phyloP scores from a whole-genome alignment of 2,113 vertebrate genomes.

The Boleophthalmus pectinirostris region DNA sequence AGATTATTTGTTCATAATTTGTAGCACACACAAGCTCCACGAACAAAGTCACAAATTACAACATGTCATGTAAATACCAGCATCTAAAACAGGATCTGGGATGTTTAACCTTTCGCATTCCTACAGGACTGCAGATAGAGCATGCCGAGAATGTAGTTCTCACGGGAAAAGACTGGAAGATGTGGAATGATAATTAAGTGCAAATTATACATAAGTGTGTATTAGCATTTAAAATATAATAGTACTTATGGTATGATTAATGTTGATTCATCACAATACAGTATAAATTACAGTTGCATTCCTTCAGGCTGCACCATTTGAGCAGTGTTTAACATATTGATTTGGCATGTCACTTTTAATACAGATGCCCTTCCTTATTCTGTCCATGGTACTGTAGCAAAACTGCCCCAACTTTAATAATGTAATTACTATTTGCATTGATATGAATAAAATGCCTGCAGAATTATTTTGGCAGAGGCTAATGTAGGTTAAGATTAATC shows the following conservation, averaged over 20 bases:
- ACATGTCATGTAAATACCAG: constrained; percentile 29
- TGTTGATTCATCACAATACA: neutral
- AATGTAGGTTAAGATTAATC: neutral
- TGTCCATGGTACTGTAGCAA: neutral
- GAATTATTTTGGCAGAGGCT: neutral
- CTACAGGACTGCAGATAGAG: constrained; percentile 33
- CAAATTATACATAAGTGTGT: neutral
- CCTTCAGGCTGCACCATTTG: neutral
- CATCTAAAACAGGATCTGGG: constrained; percentile 29
- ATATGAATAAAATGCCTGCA: neutral
- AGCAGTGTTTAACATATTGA: neutral
- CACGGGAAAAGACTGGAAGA: constrained; percentile 16
- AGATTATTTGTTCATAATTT: constrained; percentile 43
- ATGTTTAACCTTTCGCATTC: constrained; percentile 55
- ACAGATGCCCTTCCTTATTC: neutral
- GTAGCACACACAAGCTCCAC: constrained; percentile 10
- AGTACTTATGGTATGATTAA: neutral
- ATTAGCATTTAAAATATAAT: neutral
- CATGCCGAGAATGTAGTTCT: constrained; percentile 19
- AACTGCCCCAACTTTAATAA: neutral
- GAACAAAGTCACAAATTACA: constrained; percentile 32
- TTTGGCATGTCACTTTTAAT: neutral
- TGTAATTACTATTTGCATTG: neutral
- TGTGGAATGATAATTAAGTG: constrained; percentile 11
- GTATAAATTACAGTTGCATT: neutral